Conservation (phyloP, 2,888 invertebrate species). For the Bellardia bayeri region DNA sequence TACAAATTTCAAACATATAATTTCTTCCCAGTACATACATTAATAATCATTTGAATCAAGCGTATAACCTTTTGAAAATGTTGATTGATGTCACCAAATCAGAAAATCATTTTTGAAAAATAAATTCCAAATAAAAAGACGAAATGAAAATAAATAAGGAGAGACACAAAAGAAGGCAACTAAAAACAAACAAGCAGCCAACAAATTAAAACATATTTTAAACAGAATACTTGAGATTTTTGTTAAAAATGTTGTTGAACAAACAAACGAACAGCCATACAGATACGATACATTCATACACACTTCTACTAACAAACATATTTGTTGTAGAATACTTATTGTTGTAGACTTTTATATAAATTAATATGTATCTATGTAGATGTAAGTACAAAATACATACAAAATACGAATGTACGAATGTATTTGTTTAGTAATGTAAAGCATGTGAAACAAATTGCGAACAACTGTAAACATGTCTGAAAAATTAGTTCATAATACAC, state of each 20-base stretch:
- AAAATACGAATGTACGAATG: constrained; percentile 33
- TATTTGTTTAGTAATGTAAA: constrained; percentile 72
- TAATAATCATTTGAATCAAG: too few relatives aligned
- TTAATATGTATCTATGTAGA: constrained; percentile 47
- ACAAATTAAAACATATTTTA: constrained; percentile 72
- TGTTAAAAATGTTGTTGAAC: constrained; percentile 67
- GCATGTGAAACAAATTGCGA: constrained; percentile 75
- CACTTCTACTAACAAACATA: constrained; percentile 30
- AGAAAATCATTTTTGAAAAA: constrained; percentile 54
- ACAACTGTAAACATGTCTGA: constrained; percentile 76
- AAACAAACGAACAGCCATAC: constrained; percentile 30
- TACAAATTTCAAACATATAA: not conserved
- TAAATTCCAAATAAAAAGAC: constrained; percentile 40
- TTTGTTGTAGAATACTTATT: constrained; percentile 54
- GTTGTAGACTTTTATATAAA: constrained; percentile 30
- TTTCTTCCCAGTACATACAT: too few relatives aligned
- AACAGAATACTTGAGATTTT: constrained; percentile 71
- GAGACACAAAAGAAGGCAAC: constrained; percentile 54
- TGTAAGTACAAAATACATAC: not conserved
- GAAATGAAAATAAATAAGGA: constrained; percentile 34
- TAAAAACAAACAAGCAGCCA: constrained; percentile 46
- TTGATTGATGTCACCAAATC: constrained; percentile 53
- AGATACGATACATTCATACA: constrained; percentile 2
- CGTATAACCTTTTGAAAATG: not conserved
- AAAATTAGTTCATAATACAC: constrained; percentile 74